Base-by-base conservation (phyloP, 2,888 invertebrate genomes). In the Plutella xylostella region DNA sequence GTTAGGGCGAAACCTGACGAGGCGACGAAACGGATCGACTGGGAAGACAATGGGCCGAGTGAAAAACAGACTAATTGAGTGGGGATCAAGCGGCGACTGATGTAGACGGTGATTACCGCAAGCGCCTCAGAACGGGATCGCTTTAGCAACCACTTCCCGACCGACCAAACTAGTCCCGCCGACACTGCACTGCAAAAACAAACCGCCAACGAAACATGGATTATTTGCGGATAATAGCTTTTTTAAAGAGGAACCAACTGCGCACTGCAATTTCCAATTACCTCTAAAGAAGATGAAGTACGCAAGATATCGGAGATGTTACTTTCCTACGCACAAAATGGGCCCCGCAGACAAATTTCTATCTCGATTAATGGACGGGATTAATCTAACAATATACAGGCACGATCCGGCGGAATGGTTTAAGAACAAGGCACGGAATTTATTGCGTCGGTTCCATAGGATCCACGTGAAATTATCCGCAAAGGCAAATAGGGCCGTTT, bases 91-190 rank as follows among this genome's bases (percentile, higher is more conserved):
- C 58, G 54, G 55, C 59, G 60, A 62, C 57, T 57, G 61, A 63
- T 62, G 60, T 55, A 55, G 60, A 57, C 61, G 57, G 49, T 60
- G 66, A 68, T 72, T 71, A 74, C 71, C 70, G 71, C 68, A 71
- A 73, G 61, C 58, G 44, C 60, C 63, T 63, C 28, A 20, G 19
- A 42, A 42, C 42, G 42, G 42, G 30, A 42, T 31, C 43, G 28
- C 40, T 46, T 40, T 46, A 31, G 46, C 15, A 46, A 14, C 35
- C 41, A 18, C 37, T 19, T 34, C 17, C 14, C n/a, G 14, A 18
- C 2, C 3, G 19, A 7, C n/a, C 25, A 40, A 40, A 40, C 40
- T 25, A 19, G 38, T 38, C 38, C 14, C 38, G 19, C n/a, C 9
- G 2, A 3, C 4, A 15, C 34, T 34, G 28, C 21, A 12, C 15